These are phyloP conservation scores for Capitulum mitella DNA, from an alignment of 2,888 invertebrate genomes.

Conservation along the genomic window DNA sequence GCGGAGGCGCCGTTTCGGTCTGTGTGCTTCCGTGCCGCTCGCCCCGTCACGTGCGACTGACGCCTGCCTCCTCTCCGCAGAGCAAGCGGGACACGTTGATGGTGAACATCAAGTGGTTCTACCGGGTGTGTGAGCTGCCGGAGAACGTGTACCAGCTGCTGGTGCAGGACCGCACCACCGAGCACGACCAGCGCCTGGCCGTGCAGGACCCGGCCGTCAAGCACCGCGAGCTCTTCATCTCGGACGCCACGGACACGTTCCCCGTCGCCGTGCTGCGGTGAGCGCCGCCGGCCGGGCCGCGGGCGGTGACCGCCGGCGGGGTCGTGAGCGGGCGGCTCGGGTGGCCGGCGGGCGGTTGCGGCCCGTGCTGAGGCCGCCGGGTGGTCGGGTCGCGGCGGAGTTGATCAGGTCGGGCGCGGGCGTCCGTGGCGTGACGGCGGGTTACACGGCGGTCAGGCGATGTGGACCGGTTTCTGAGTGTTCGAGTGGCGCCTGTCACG, in stretches of 20 bases:
- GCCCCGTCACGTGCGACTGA: no score
- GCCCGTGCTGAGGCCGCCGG: no score
- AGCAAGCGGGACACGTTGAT: constrained; percentile 49
- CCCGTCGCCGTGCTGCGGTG: constrained; percentile 49
- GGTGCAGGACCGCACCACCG: constrained; percentile 45
- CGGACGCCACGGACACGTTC: constrained; percentile 48
- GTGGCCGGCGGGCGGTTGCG: no score
- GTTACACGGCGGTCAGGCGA: no score
- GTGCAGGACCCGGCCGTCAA: constrained; percentile 41
- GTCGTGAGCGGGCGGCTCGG: no score
- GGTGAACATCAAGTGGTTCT: constrained; percentile 51
- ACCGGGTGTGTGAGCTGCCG: constrained; percentile 51
- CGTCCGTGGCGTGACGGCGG: no score
- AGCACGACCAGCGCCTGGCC: constrained; percentile 38
- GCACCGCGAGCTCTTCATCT: constrained; percentile 49
- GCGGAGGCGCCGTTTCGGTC: no score
- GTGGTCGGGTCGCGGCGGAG: no score
- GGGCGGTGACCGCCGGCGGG: background rate
- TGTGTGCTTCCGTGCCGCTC: no score
- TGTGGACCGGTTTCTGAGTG: no score
- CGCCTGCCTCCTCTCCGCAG: constrained; percentile 42
- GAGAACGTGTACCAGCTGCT: constrained; percentile 49
- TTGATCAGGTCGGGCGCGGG: no score
- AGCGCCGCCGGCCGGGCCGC: constrained; percentile 30
- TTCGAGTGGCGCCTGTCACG: no score